phyloP scores from a whole-genome alignment of 30 jellyfish, hydroid and myxozoan species.

The Morbakka virulenta region DNA sequence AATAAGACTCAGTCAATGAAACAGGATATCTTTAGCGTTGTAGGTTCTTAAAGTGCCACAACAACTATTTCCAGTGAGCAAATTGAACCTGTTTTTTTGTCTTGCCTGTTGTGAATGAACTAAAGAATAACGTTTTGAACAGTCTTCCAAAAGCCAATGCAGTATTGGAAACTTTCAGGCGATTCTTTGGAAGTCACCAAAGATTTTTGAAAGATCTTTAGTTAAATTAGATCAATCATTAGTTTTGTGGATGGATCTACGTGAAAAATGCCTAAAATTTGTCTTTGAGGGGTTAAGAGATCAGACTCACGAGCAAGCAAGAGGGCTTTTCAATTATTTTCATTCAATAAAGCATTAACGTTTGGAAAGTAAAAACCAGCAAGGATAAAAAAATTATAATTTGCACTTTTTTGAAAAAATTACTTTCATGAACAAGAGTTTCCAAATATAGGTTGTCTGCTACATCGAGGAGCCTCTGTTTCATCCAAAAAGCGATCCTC shows the following conservation, averaged over 20 bases:
- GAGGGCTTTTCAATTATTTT: not conserved
- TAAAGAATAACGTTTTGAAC: conserved; percentile 13
- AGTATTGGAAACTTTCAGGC: conserved; percentile 14
- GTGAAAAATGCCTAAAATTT: conserved; percentile 14
- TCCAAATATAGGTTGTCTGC: conserved; percentile 16
- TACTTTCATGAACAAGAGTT: conserved; percentile 34
- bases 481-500: conserved; percentile 23
- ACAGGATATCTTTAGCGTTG: conserved; percentile 16
- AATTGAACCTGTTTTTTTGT: conserved; percentile 23
- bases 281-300: not conserved
- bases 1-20: conserved; percentile 22
- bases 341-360: not conserved
- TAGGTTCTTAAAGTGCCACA: conserved; percentile 29
- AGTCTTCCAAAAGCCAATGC: not conserved
- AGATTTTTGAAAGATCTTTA: conserved; percentile 2
- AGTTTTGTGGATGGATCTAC: not conserved
- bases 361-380: not conserved
- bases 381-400: conserved; percentile 18
- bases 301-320: conserved; percentile 28
- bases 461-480: conserved; percentile 33
- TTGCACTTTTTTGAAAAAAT: conserved; percentile 26
- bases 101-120: conserved; percentile 34
- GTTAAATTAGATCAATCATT: conserved; percentile 2
- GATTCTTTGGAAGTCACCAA: too few species aligned
- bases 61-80: conserved; percentile 34